Evolutionary conservation across 2,113 vertebrate genomes (phyloP).

Genomic region (Podilymbus podiceps): DNA sequence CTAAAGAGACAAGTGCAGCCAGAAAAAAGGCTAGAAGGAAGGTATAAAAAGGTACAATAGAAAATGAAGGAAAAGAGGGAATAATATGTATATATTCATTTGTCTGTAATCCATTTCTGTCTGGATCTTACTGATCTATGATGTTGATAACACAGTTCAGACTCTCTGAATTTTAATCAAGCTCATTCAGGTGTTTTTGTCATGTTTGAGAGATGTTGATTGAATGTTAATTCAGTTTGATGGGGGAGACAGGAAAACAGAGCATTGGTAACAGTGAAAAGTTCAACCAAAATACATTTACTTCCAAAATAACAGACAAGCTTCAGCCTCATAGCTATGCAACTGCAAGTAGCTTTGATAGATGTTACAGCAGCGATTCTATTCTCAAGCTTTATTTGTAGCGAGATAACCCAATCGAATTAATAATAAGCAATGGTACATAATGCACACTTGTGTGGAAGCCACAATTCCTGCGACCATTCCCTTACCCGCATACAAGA

Average conservation of each 20-base stretch:
- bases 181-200: not conserved
- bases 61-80: not conserved
- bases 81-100: not conserved
- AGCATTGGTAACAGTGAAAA: not conserved
- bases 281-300: not conserved
- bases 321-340: not conserved
- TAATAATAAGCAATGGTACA: not conserved
- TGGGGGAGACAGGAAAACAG: not conserved
- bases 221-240: not conserved
- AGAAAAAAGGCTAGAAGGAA: not conserved
- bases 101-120: not conserved
- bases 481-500: rapidly evolving
- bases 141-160: not conserved
- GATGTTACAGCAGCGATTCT: not conserved
- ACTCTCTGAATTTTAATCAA: not conserved
- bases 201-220: not conserved
- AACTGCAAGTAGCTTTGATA: not conserved
- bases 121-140: not conserved
- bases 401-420: not conserved
- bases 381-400: not conserved
- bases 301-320: not conserved
- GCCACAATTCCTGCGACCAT: not conserved
- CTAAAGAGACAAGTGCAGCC: not conserved
- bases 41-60: not conserved
- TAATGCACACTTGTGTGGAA: not conserved